Percentiles rank a stretch among this genome's conserved stretches.
Evolutionary conservation across 2,888 invertebrate genomes (phyloP).

Genomic region (Phengaris alcon): DNA sequence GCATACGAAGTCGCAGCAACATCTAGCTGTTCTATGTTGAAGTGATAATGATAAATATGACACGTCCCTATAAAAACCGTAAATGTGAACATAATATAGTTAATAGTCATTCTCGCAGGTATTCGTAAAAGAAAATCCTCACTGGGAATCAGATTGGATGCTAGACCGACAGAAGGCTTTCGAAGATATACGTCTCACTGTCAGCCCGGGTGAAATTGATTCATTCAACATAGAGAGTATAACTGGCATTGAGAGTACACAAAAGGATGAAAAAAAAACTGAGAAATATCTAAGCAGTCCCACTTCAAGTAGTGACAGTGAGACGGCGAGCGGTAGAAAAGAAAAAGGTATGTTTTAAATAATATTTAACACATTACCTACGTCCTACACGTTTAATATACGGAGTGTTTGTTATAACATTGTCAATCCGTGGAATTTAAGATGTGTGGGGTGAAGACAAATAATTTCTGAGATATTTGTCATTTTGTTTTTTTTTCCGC

Average conservation of each 20-base stretch:
- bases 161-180: constrained; percentile 87
- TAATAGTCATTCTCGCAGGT: constrained; percentile 69
- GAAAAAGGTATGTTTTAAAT: constrained; percentile 58
- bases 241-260: constrained; percentile 43
- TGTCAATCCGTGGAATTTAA: too few relatives aligned
- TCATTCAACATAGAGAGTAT: constrained; percentile 1
- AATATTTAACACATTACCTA: background rate
- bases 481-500: too few relatives aligned
- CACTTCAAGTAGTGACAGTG: constrained; percentile 52
- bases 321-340: constrained; percentile 59
- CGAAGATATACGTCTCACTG: constrained; percentile 61
- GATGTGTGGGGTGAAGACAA: too few relatives aligned
- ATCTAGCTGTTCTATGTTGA: too few relatives aligned
- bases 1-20: too few relatives aligned
- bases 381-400: too few relatives aligned
- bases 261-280: constrained; percentile 78
- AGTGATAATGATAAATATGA: too few relatives aligned
- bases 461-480: too few relatives aligned
- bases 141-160: constrained; percentile 93
- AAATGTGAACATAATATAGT: too few relatives aligned
- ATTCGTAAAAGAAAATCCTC: constrained; percentile 90
- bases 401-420: too few relatives aligned
- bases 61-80: too few relatives aligned
- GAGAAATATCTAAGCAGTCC: constrained; percentile 45
- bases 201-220: background rate